Base-by-base conservation (phyloP, 2,113 vertebrate species). In the Stegostoma tigrinum region DNA sequence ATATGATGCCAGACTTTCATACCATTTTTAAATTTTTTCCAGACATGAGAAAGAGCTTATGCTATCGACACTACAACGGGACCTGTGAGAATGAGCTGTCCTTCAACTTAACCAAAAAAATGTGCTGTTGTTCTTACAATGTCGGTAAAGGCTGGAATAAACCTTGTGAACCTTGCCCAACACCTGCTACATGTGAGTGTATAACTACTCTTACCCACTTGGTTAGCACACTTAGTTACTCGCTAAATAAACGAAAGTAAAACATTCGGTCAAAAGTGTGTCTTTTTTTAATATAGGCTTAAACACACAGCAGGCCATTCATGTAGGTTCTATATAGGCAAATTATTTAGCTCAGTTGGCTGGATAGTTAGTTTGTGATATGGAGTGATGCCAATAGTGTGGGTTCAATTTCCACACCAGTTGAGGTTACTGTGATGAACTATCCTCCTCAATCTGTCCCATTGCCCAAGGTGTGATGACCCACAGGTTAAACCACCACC, bases 11-110 rank as follows among this genome's bases (percentile, higher is more conserved):
- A 34, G 68, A 30, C 24, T 52, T 68, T 48, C 42, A 52, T 72
- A 45, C 66, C 30, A n/a, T 95, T 23, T 95, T 72, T 95, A 52
- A 48, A 45, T 70, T 48, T 72, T 15, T 95, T 72, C 64, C 96
- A 96, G 96, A 96, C 87, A 96, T 96, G 96, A 64, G 96, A 52
- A 96, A 96, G 91, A 96, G 96, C 90, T 30, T 96, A 27, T 96
- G 96, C 96, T 95, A 96, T 75, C 66, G 90, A 38, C 86, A 91
- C 68, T 96, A 96, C 68, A 96, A 96, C 30, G 96, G 78, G 70
- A 96, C 96, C 15, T 96, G 96, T 91, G 96, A 96, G 67, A 94
- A 94, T 90, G 96, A 96, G 70, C 96, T 96, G 17, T 38, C 90
- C 27, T 96, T 70, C 38, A 96, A 96, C 52, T 91, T 96, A 68